phyloP scores from a whole-genome alignment of 1,140 invertebrate genomes.

The Mya arenaria region DNA sequence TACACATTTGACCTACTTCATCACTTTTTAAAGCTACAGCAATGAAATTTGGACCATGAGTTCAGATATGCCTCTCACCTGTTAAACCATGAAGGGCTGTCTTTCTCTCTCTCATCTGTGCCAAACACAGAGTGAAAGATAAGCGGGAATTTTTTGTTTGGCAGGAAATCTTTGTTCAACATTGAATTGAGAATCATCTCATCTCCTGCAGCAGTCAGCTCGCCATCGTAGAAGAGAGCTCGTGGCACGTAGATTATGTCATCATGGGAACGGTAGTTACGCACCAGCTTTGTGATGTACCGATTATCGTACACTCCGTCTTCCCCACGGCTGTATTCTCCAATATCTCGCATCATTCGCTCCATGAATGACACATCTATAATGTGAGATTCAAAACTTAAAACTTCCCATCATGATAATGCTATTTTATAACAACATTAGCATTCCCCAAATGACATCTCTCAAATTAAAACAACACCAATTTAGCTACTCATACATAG shows the following conservation, averaged over 20 bases:
- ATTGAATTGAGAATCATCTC: constrained; percentile 74
- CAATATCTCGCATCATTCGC: constrained; percentile 65
- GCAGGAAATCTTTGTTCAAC: constrained; percentile 75
- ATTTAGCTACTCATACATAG: too few relatives aligned
- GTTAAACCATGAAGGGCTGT: constrained; percentile 94
- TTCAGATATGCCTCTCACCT: constrained; percentile 16
- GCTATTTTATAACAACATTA: too few relatives aligned
- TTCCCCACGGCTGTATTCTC: constrained; percentile 62
- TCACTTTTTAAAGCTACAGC: too few relatives aligned
- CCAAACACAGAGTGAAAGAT: constrained; percentile 89
- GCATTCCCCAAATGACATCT: too few relatives aligned
- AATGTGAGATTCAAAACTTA: too few relatives aligned
- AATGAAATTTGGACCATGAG: too few relatives aligned
- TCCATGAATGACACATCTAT: constrained; percentile 76
- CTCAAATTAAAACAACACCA: too few relatives aligned
- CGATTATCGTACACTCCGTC: constrained; percentile 1
- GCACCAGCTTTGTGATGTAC: constrained; percentile 75
- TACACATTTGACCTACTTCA: too few relatives aligned
- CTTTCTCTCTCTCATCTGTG: constrained; percentile 70
- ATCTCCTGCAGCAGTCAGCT: constrained; percentile 81
- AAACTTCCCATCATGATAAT: too few relatives aligned
- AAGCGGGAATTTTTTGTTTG: constrained; percentile 85
- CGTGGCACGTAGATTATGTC: constrained; percentile 72
- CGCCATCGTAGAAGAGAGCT: constrained; percentile 74
- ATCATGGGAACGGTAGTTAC: constrained; percentile 78